Conservation (phyloP, 1,140 invertebrate genomes). For the Sogatella furcifera region DNA sequence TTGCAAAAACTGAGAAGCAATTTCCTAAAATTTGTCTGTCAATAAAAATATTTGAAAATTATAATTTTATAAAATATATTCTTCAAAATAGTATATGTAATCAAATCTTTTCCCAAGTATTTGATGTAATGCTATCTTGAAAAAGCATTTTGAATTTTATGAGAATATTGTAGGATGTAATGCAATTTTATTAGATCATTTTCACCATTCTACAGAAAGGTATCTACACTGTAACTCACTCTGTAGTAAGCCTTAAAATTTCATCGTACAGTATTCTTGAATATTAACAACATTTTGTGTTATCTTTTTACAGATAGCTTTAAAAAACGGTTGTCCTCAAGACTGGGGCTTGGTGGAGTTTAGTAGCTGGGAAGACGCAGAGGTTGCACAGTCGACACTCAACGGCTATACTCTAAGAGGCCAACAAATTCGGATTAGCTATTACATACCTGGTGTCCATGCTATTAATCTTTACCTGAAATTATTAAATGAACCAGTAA, state of each 20-base stretch:
- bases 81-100: too few species aligned
- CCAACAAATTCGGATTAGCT: slow-evolving; percentile 38
- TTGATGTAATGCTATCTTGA: not conserved
- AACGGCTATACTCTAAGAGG: slow-evolving; percentile 35
- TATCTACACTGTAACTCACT: not conserved
- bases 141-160: too few species aligned
- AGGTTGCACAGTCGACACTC: slow-evolving; percentile 35
- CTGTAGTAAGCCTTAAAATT: too few species aligned
- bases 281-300: not conserved
- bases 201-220: not conserved
- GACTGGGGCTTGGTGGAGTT: slow-evolving; percentile 49
- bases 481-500: slow-evolving; percentile 36
- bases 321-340: slow-evolving; percentile 41
- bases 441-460: slow-evolving; percentile 44
- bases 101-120: too few species aligned
- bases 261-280: not conserved
- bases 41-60: too few species aligned
- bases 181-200: not conserved
- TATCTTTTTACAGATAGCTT: slow-evolving; percentile 38
- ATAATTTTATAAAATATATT: too few species aligned
- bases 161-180: too few species aligned
- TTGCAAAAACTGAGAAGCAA: too few species aligned
- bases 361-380: slow-evolving; percentile 38
- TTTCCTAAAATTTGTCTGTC: too few species aligned
- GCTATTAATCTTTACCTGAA: slow-evolving; percentile 45